Conservation (phyloP, 2,797 vertebrate species). For the Hydrolagus colliei region DNA sequence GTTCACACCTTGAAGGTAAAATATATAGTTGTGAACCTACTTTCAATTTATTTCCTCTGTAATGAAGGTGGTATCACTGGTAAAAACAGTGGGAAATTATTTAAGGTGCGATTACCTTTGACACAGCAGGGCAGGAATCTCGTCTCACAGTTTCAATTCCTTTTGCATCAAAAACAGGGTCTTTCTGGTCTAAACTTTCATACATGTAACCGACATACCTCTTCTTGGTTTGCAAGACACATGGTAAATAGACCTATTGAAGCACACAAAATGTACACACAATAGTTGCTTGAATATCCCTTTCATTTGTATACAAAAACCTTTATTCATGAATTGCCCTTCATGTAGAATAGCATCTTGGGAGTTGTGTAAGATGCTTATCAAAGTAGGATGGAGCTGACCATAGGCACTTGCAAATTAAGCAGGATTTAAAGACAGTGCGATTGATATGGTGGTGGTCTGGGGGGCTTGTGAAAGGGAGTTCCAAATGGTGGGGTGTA, state of each 20-base stretch:
- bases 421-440: no score
- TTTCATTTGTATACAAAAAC: no score
- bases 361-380: no score
- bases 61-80: no score
- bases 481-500: no score
- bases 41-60: not conserved
- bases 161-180: slow-evolving; percentile 91
- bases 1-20: not conserved
- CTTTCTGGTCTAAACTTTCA: slow-evolving; percentile 86
- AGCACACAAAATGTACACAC: not conserved
- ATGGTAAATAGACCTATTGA: slow-evolving; percentile 82
- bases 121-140: slow-evolving; percentile 90
- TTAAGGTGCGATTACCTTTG: slow-evolving; percentile 70
- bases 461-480: no score
- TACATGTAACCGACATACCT: slow-evolving; percentile 98
- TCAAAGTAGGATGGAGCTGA: no score
- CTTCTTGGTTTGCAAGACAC: slow-evolving; percentile 95
- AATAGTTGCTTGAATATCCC: no score
- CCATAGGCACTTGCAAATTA: no score
- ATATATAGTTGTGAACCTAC: not conserved
- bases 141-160: slow-evolving; percentile 94
- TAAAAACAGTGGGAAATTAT: not conserved
- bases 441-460: no score
- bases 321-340: no score
- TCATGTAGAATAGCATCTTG: no score